Evolutionary conservation across 2,797 vertebrate species (phyloP), one percentile per base, ranked within the genome.

Genomic region (Sebastes dallii): DNA sequence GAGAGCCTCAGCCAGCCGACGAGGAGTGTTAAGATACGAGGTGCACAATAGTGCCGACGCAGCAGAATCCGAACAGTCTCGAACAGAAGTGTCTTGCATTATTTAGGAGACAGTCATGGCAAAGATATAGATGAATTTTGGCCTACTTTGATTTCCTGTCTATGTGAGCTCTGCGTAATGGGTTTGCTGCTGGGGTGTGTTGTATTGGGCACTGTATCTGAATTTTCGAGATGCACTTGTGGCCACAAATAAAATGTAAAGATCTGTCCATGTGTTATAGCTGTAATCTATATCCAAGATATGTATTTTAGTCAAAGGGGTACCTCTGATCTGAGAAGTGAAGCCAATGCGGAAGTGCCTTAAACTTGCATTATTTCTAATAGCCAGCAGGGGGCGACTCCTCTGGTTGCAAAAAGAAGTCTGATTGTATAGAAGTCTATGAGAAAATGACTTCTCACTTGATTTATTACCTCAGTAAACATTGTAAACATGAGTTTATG

Each of bases 31-130:
- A 54, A 90, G 90, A 92, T 80, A 82, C 66, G 77, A 87, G 77
- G 83, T 82, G 80, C 85, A 89, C 85, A 83, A 89, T 90, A 87
- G 86, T 86, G 94, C 91, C 64, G 89, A 95, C 89, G 30, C 93
- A 95, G 94, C 95, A 95, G 90, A 96, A 94, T 92, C 78, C 64
- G 20, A 85, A 85, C 84, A 86, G 87, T 89, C 88, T 87, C 80
- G 89, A 93, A 92, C 91, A 87, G 89, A 91, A 93, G 87, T 84
- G 91, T 83, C 85, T 79, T 95, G 94, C 91, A 95, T 95, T 95
- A 95, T 96, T 95, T 95, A 95, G 85, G 86, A 94, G 93, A 91
- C 85, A 86, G 87, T 89, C 90, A 90, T 91, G 89, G 84, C 83
- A 87, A 92, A 91, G 88, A 92, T 92, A 92, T 93, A 85, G 92